Conservation (phyloP, 2,888 invertebrate genomes). For the Erebia palarica region DNA sequence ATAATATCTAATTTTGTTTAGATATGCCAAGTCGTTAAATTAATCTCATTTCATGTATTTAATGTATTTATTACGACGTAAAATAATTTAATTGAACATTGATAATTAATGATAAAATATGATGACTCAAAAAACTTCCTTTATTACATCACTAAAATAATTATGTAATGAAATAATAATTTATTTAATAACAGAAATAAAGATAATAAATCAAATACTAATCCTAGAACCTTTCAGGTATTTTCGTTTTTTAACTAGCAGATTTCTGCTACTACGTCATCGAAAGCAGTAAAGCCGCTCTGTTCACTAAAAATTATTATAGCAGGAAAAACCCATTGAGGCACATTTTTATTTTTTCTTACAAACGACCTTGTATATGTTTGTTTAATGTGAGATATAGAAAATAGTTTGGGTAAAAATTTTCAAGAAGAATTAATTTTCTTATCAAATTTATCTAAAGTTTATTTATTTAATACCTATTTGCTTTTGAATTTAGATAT, state of each 20-base stretch:
- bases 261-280: not conserved
- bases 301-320: too few species aligned
- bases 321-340: too few species aligned
- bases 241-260: not conserved
- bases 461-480: conserved; percentile 20
- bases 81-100: conserved; percentile 5
- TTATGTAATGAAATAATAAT: not conserved
- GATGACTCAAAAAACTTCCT: conserved; percentile 21
- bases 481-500: conserved; percentile 19
- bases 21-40: not conserved
- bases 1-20: not conserved
- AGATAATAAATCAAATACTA: not conserved
- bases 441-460: conserved; percentile 14
- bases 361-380: conserved; percentile 20
- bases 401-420: conserved; percentile 16
- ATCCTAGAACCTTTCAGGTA: not conserved
- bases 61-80: not conserved
- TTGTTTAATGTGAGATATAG: conserved; percentile 9
- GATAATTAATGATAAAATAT: conserved; percentile 11
- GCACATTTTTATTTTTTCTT: not conserved
- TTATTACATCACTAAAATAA: conserved; percentile 17
- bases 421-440: conserved; percentile 10
- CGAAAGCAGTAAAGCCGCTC: too few species aligned
- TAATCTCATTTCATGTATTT: not conserved
- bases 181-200: not conserved